phyloP scores from a whole-genome alignment of 2,797 vertebrate genomes.

The Podarcis lilfordi region DNA sequence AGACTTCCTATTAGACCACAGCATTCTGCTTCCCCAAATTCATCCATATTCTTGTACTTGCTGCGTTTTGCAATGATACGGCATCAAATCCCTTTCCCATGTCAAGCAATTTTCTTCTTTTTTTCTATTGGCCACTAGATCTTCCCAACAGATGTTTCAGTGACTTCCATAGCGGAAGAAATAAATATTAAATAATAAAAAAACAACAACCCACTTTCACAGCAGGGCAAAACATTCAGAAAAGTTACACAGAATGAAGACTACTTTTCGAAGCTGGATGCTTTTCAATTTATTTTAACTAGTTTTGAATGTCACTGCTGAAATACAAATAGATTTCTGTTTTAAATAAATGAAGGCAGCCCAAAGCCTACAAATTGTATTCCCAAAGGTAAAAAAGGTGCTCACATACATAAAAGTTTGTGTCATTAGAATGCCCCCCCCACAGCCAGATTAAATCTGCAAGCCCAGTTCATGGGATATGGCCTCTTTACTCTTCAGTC shows the following conservation, averaged over 20 bases:
- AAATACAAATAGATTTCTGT: conserved; percentile 2
- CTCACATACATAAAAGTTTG: neutral
- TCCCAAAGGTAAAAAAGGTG: neutral
- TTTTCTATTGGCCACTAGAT: neutral
- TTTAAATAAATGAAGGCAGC: neutral
- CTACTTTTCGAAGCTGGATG: neutral
- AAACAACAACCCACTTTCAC: neutral
- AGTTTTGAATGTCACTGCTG: neutral
- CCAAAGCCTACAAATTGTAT: neutral
- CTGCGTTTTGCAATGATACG: conserved; percentile 11
- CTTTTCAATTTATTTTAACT: neutral
- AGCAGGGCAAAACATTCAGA: neutral
- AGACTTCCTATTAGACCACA: conserved; percentile 13
- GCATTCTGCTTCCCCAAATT: neutral
- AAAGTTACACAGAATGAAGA: neutral
- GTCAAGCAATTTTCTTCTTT: neutral
- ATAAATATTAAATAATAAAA: neutral
- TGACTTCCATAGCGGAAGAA: neutral
- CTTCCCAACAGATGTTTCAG: neutral
- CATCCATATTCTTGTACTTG: conserved; percentile 9
- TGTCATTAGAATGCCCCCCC: accelerated
- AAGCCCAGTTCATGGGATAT: neutral
- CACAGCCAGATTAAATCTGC: neutral
- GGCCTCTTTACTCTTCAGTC: neutral
- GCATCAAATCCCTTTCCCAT: neutral